Conservation (phyloP, 2,797 vertebrate genomes). For the Glossophaga mutica region DNA sequence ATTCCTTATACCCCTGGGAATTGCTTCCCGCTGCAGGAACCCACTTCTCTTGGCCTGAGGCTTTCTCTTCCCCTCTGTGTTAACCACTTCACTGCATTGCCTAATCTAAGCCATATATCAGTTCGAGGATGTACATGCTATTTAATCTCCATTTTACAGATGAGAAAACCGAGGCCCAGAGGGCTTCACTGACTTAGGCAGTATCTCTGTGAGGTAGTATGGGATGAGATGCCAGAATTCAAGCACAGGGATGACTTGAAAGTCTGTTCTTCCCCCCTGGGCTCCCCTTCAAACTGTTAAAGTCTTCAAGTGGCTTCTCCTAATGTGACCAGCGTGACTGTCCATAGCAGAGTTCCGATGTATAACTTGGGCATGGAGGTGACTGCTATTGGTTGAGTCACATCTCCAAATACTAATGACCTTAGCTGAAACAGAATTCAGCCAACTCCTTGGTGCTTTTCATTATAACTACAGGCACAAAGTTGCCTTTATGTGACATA, state of each 20-base stretch:
- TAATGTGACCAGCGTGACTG: background rate
- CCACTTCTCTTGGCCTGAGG: background rate
- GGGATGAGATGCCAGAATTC: background rate
- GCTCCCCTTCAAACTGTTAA: background rate
- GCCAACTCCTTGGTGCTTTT: background rate
- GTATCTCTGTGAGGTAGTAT: fast-evolving
- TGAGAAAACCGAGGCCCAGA: background rate
- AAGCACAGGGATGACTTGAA: background rate
- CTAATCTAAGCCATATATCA: background rate
- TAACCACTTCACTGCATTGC: background rate
- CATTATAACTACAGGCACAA: background rate
- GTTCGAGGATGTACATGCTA: background rate
- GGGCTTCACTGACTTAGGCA: background rate
- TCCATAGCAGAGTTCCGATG: background rate
- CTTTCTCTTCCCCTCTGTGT: background rate
- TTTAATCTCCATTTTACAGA: background rate
- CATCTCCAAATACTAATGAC: background rate
- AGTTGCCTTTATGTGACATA: background rate
- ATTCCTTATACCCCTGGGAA: background rate
- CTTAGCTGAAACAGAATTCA: background rate
- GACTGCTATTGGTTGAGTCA: background rate
- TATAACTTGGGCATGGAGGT: background rate
- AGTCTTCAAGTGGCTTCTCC: background rate
- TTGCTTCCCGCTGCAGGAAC: background rate
- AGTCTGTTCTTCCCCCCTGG: background rate